Percentiles rank a stretch among this genome's conserved stretches.
Evolutionary conservation across 1,140 invertebrate genomes (phyloP).

Genomic region (Littorina saxatilis): DNA sequence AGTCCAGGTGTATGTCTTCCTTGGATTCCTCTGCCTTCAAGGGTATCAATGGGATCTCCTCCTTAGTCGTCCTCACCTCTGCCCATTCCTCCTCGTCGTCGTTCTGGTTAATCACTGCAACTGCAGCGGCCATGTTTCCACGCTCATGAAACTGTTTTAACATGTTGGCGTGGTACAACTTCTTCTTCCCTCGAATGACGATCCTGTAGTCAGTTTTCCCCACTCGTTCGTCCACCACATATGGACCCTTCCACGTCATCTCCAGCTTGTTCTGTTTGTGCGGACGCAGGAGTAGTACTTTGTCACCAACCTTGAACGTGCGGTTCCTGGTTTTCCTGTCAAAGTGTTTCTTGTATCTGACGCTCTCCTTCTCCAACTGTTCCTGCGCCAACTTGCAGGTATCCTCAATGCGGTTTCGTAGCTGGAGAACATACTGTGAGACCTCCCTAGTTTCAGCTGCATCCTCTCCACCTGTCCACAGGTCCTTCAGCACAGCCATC

Average conservation of each 20-base stretch:
- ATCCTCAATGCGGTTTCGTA: conserved; percentile 34
- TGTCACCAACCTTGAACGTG: not conserved
- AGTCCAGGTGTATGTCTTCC: no score
- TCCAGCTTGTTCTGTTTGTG: not conserved
- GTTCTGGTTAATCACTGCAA: no score
- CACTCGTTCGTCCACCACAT: not conserved
- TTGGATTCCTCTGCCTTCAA: no score
- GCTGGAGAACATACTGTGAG: conserved; percentile 50
- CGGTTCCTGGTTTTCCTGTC: no score
- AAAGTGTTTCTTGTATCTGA: conserved; percentile 21
- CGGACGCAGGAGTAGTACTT: not conserved
- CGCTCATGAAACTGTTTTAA: not conserved
- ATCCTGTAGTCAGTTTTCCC: not conserved
- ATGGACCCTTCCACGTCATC: no score
- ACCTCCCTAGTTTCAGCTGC: conserved; percentile 40
- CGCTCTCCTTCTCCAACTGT: not conserved
- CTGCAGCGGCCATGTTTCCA: not conserved
- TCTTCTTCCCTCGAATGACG: not conserved
- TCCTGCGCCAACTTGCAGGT: conserved; percentile 33
- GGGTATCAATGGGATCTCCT: no score
- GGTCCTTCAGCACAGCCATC: conserved; percentile 46
- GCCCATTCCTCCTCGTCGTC: no score
- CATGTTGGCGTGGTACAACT: not conserved
- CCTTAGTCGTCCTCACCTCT: no score
- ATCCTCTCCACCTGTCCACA: conserved; percentile 46